Evolutionary conservation across 2,888 invertebrate species (phyloP), one percentile per base, ranked within the genome.

Genomic region (Epirrhoe alternata): DNA sequence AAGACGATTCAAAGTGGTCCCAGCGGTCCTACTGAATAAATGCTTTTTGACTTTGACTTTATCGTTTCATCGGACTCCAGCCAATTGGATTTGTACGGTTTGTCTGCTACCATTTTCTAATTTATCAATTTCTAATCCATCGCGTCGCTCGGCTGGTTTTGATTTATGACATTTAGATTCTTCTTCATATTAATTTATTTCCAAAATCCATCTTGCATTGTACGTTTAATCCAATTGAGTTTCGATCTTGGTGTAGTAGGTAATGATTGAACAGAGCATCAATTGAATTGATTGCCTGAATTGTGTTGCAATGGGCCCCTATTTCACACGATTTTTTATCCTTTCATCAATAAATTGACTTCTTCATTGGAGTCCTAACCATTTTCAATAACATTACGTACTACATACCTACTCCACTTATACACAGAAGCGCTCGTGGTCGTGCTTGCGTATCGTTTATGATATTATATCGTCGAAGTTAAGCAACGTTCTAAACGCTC

Each of bases 281-380:
- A 68, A 65, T 68, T 68, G 65, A 53, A 49, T 62, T 56, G 52
- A 69, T 61, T 68, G 61, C 14, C 24, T 31, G 59, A 55, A 62
- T 66, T 55, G 49, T 61, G n/a, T 33, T 47, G 49, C 49, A 67
- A 68, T 68, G 52, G 49, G 55, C 58, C 68, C 68, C 68, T 64
- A 64, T 64, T 49, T 54, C 49, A 30, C 30, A 30, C 24, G 45
- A 31, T 14, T 54, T 64, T 45, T 52, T 12, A n/a, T 49, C 47
- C 14, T 45, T 57, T 35, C 33, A 47, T 42, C 42, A 31, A 50
- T 54, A 54, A 54, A 49, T 10, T 12, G 38, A 42, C 38, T 42
- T 42, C 12, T 5, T 42, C 38, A 42, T 42, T 42, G 1, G 12
- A 12, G 12, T 42, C 38, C 38, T 38, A 38, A 10, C 10, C 38